Conservation (phyloP, 1,140 invertebrate species). For the Phenacoccus solenopsis region DNA sequence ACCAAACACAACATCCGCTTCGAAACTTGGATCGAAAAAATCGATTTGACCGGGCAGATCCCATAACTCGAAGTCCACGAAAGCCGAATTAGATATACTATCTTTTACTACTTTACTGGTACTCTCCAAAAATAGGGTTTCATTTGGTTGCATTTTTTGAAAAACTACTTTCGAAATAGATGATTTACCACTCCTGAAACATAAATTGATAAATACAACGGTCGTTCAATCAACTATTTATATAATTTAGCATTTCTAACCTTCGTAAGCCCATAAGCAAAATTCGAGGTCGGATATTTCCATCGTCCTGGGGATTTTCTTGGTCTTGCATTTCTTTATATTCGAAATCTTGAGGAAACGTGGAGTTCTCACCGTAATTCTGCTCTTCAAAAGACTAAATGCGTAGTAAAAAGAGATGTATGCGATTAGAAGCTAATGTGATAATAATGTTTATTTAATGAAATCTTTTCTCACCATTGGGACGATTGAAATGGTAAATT, state of each 20-base stretch:
- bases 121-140: constrained; percentile 96
- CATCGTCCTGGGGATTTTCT: constrained; percentile 23
- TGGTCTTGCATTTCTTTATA: background rate
- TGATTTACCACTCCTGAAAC: constrained; percentile 92
- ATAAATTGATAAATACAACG: background rate
- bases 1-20: constrained; percentile 89
- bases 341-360: constrained; percentile 3
- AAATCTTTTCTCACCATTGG: too few species aligned
- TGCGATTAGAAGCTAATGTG: too few species aligned
- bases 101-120: constrained; percentile 98
- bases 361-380: background rate
- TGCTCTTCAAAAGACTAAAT: constrained; percentile 10
- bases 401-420: background rate
- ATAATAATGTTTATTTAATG: too few species aligned
- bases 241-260: constrained; percentile 37
- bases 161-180: constrained; percentile 99
- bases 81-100: constrained; percentile 92
- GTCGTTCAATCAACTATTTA: background rate
- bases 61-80: constrained; percentile 99
- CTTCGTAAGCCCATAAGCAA: constrained; percentile 89
- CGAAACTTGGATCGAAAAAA: constrained; percentile 91
- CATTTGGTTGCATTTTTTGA: constrained; percentile 99
- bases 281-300: constrained; percentile 68
- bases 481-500: too few species aligned
- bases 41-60: constrained; percentile 99